Evolutionary conservation across 2,113 vertebrate species (phyloP), one percentile per base, ranked within the genome.

Genomic region (Saimiri boliviensis): DNA sequence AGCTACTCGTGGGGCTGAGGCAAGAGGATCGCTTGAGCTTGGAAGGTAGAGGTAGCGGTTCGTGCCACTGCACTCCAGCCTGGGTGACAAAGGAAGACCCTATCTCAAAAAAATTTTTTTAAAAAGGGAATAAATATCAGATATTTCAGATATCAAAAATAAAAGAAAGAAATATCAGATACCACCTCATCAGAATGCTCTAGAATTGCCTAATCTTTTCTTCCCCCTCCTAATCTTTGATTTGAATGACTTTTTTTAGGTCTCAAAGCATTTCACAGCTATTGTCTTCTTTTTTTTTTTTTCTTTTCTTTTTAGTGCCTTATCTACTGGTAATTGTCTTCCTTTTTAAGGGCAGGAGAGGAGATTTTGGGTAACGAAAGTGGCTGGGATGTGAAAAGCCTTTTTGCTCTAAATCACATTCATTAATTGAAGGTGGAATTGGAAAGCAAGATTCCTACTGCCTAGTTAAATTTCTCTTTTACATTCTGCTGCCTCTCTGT

Each of bases 321-420:
- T 52, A 52, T 17, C 52, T 52, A 52, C 52, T 52, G 52, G 52
- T 52, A 52, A 14, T 58, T 73, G 14, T 60, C 56, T 93, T 76
- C 49, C 85, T 82, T 17, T 68, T 37, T 52, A 56, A 85, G 49
- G 73, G 42, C 86, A 66, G 30, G 45, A 86, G 56, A 63, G 9
- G 60, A 71, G 49, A 47, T 90, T 58, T 73, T 45, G 35, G 8
- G 32, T 49, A 37, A 94, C 49, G 52, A 82, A 73, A 91, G 35
- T 13, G 27, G 37, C 20, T 23, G 42, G 71, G 21, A 81, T 2
- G 0, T 40, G 58, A 83, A 81, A 84, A 60, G 21, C 12, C 37
- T 19, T 89, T 95, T 87, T 91, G 68, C 32, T 86, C 60, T 30
- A 77, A 93, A 80, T 79, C 77, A 81, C 92, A 1, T 92, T 79